Base-by-base conservation (phyloP, 2,888 invertebrate genomes). In the Mesochorus sp. region DNA sequence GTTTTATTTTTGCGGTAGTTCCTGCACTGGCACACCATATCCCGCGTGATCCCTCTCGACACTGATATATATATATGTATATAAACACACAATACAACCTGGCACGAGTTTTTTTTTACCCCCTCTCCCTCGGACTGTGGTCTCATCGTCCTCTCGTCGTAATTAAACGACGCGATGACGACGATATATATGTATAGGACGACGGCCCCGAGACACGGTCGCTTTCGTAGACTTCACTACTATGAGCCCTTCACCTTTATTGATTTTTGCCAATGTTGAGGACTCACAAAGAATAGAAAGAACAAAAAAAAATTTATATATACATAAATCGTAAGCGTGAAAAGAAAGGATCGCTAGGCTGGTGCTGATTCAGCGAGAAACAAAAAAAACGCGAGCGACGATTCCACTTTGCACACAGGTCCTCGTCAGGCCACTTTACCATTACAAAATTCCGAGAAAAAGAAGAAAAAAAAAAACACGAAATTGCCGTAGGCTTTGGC, bases 361-460 rank as follows among this genome's bases (percentile, higher is more conserved):
- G 81, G 71, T 85, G 87, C 86, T 88, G 87, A 88, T 87, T 84
- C 84, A 81, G 82, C 87, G 82, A 80, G 85, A 85, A 79, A 86
- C 82, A 85, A 86, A 86, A 84, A n/a, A n/a, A n/a, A n/a, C n/a
- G 83, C 79, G 82, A 81, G 83, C 72, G 82, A 80, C 81, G 82
- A 85, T 85, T 84, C 85, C 84, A 87, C 85, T 87, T 85, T 81
- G 83, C 80, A n/a, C 14, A 2, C 3, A n/a, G 81, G 80, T 74
- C 81, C 80, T 81, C 82, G 80, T 81, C n/a, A 84, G 84, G 82
- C 81, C 82, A 83, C 85, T 87, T 85, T 81, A n/a, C 81, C 83
- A 85, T 86, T 87, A 84, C 47, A 66, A 55, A 59, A 44, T 70
- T 59, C 12, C 49, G 59, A 70, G 39, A 47, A 44, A 24, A 31